Base-by-base conservation (phyloP, 2,888 invertebrate genomes). In the Caenorhabditis wallacei region DNA sequence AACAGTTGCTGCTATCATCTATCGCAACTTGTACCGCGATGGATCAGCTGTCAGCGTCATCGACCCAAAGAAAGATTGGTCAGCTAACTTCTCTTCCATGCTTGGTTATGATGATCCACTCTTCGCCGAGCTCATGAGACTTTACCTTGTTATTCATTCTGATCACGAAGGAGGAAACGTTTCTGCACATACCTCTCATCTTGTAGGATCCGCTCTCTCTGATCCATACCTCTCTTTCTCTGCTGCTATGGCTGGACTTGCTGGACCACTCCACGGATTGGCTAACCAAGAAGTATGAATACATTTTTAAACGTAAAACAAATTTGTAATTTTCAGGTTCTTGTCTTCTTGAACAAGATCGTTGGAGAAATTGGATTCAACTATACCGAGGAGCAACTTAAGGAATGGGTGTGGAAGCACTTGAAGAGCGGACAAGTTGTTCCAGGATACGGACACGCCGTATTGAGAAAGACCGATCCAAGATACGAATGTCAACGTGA, bases 351-450 rank as follows among this genome's bases (percentile, higher is more conserved):
- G 89, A 95, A 95, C 92, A 97, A 97, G 93, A 94, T 98, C 40
- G 95, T 95, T 88, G 94, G 95, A 90, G 95, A 96, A 92, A 94
- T 98, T 64, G 93, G 93, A 51, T 96, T 96, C 69, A 95, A 95
- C 90, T 95, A 95, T 85, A 95, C 95, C 18, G 97, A 98, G 92
- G 96, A 97, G 0, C 95, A 96, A 90, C 94, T 99, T 72, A 96
- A 96, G 93, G 97, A 98, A 68, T 98, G 97, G 94, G 96, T 99
- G 92, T 96, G 97, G 96, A 97, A 96, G 93, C 98, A 97, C 1
- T 94, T 97, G 74, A 97, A 97, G 94, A 95, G 95, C 82, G 97
- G 97, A 85, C 96, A 96, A 93, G 97, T 97, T n/a, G 96, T 98
- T 54, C 97, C 97, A 68, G 97, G 97, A 61, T 97, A 97, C 92